Percentiles rank a stretch among this genome's conserved stretches.
phyloP scores from a whole-genome alignment of 2,888 invertebrate genomes.

The Syritta pipiens region DNA sequence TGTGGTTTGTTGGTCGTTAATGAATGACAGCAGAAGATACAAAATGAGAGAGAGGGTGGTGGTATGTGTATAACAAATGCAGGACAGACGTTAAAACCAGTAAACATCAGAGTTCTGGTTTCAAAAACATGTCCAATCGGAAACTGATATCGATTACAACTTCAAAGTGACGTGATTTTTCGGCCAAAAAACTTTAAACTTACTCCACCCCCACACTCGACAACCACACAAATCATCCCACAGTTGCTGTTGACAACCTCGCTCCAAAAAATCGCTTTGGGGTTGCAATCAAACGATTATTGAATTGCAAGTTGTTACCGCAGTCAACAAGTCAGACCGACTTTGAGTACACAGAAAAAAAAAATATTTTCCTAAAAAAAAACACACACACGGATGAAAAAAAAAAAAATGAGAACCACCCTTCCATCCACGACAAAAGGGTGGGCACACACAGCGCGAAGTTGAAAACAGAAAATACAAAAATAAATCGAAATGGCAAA shows the following conservation, averaged over 20 bases:
- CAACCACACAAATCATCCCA: slow-evolving; percentile 58
- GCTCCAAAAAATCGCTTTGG: slow-evolving; percentile 67
- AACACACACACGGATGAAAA: slow-evolving; percentile 15
- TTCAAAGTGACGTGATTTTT: background rate
- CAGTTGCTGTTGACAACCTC: slow-evolving; percentile 67
- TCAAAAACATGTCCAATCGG: too few relatives aligned
- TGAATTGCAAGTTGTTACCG: slow-evolving; percentile 69
- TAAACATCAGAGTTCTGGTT: too few relatives aligned
- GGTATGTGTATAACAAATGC: too few relatives aligned
- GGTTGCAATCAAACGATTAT: slow-evolving; percentile 69
- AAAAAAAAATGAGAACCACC: slow-evolving; percentile 3
- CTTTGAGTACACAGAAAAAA: slow-evolving; percentile 52
- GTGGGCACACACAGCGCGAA: slow-evolving; percentile 27
- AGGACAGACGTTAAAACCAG: too few relatives aligned
- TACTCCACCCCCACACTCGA: slow-evolving; percentile 2
- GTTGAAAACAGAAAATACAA: slow-evolving; percentile 35
- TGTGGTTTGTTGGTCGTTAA: too few relatives aligned
- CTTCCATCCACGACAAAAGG: slow-evolving; percentile 14
- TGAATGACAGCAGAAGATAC: too few relatives aligned
- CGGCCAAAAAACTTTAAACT: background rate
- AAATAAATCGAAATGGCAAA: slow-evolving; percentile 67
- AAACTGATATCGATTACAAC: too few relatives aligned
- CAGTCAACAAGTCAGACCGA: slow-evolving; percentile 68
- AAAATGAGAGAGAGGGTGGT: too few relatives aligned
- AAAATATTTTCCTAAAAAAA: slow-evolving; percentile 26